Base-by-base conservation (phyloP, 2,113 vertebrate species). In the Daphoenositta chrysoptera region DNA sequence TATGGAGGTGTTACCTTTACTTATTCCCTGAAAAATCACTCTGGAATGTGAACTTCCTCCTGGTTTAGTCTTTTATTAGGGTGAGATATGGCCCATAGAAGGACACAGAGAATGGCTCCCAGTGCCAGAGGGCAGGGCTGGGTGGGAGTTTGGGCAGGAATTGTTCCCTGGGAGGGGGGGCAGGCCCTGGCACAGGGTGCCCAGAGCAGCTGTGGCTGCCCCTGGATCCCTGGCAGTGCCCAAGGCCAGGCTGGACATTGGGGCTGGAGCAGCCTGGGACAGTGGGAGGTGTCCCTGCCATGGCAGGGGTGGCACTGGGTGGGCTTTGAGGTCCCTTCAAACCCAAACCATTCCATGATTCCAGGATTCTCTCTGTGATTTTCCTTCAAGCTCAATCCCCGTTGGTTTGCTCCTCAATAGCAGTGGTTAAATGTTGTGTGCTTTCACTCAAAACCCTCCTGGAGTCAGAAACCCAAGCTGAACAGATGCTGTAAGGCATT, bases 271-370 rank as follows among this genome's bases (percentile, higher is more conserved):
- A 53, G 26, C 72, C 53, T 87, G 84, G 63, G 14, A 15, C 44
- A 54, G 13, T 42, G 76, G 26, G 0, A 80, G 66, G 17, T 8
- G 76, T 42, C 66, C 76, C 58, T 88, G 86, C 16, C 50, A 19
- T 19, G 66, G 35, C 35, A 0, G 40, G 27, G 66, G 9, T 35
- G 57, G 18, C 0, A 6, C 3, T 7, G 7, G 40, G 0, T 40
- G 54, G 0, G 2, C 1, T 69, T 69, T 40, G 2, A 23, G 5
- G 11, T 23, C 10, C 11, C 4, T 54, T 20, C 7, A 7, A 42
- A 15, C 15, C 7, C 8, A 54, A 48, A 40, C 16, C 7, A 7
- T 2, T 76, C 47, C 19, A 6, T 4, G 31, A 48, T 53, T 83
- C 40, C 22, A 4, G 17, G 9, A 47, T 90, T 90, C 8, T 68